A percentile compares a stretch with the other conserved stretches of the same genome.
phyloP scores from a whole-genome alignment of 2,888 invertebrate species.

The Rhingia campestris region DNA sequence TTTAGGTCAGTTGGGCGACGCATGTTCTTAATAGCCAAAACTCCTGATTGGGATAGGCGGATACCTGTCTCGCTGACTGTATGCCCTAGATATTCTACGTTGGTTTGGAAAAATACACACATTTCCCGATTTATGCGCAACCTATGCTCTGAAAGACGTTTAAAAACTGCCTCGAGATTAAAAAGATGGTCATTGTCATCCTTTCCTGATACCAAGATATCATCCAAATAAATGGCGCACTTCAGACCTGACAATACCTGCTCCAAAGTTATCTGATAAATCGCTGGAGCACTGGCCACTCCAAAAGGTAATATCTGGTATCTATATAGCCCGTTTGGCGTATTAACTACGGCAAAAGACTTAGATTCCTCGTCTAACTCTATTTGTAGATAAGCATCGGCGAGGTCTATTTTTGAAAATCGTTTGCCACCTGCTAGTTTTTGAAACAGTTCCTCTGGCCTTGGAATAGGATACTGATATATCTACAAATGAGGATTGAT shows the following conservation, averaged over 20 bases:
- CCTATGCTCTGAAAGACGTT: conserved; percentile 26
- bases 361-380: conserved; percentile 58
- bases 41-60: conserved; percentile 46
- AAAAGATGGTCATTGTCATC: conserved; percentile 47
- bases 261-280: conserved; percentile 59
- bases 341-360: conserved; percentile 58
- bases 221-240: conserved; percentile 68
- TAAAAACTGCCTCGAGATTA: conserved; percentile 41
- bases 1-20: conserved; percentile 6
- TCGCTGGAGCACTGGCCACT: conserved; percentile 53
- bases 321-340: conserved; percentile 63
- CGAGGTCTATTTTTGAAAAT: conserved; percentile 66
- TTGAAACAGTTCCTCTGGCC: conserved; percentile 68
- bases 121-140: conserved; percentile 48
- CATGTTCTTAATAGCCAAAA: conserved; percentile 5
- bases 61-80: conserved; percentile 53
- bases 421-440: conserved; percentile 64
- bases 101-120: conserved; percentile 50
- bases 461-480: conserved; percentile 66
- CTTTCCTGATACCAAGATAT: conserved; percentile 59
- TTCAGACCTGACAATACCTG: conserved; percentile 46
- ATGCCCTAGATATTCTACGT: conserved; percentile 69
- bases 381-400: conserved; percentile 67
- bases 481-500: conserved; percentile 75
- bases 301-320: conserved; percentile 64